These are phyloP conservation scores for Willowsia nigromaculata DNA, from an alignment of 2,888 invertebrate species.

Conservation along the genomic window DNA sequence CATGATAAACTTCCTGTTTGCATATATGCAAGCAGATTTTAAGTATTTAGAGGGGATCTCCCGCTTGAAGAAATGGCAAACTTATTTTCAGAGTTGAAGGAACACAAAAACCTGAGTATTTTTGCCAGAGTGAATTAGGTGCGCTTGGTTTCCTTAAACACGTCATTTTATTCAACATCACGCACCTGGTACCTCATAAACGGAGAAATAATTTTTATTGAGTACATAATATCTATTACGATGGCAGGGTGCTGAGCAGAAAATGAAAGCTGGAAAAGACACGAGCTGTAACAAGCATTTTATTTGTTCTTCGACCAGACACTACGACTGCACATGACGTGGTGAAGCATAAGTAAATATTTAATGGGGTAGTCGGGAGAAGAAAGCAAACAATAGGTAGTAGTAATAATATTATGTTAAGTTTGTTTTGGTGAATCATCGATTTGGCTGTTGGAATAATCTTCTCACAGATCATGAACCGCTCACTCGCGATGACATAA, in stretches of 20 bases:
- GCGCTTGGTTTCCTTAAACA: not conserved
- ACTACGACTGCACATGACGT: not conserved
- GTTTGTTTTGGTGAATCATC: conserved; percentile 8
- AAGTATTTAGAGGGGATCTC: not conserved
- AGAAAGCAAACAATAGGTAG: not conserved
- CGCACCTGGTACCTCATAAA: no score
- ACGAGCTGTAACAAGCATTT: not conserved
- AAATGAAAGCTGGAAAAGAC: not conserved
- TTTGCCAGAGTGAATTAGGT: no score
- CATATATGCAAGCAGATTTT: not conserved
- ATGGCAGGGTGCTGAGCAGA: not conserved
- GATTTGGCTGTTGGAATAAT: not conserved
- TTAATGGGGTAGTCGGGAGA: not conserved
- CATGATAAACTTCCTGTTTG: conserved; percentile 44
- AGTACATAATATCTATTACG: no score
- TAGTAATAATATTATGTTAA: no score
- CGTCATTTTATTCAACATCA: no score
- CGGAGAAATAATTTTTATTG: no score
- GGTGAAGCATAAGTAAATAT: not conserved
- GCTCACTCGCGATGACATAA: not conserved
- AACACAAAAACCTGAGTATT: not conserved
- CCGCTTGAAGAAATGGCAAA: no score
- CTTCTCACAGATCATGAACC: not conserved
- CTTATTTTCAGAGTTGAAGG: not conserved
- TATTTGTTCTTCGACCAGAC: not conserved